phyloP scores from a whole-genome alignment of 2,113 vertebrate species.

The Labeo catla region DNA sequence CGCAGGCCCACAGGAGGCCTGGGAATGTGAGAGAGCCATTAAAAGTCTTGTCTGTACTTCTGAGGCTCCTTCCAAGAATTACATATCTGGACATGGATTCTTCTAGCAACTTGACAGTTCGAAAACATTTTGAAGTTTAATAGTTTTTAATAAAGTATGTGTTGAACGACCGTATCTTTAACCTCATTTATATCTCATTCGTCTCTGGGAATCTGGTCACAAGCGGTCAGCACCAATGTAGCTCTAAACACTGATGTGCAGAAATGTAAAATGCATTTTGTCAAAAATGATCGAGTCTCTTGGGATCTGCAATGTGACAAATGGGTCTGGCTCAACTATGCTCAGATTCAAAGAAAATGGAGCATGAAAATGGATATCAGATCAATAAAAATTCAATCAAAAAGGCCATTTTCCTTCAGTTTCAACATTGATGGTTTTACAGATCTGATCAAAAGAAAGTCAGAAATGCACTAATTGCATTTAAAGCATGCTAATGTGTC shows the following conservation, averaged over 20 bases:
- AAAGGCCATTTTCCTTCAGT: neutral
- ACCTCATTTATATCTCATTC: neutral
- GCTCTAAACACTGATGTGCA: neutral
- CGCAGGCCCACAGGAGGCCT: neutral
- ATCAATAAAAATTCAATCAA: neutral
- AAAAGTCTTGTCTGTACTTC: neutral
- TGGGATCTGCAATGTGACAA: neutral
- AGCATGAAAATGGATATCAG: neutral
- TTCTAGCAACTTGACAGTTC: neutral
- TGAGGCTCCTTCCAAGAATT: constrained; percentile 10
- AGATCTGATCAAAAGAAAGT: neutral
- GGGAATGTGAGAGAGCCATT: neutral
- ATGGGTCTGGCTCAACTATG: neutral
- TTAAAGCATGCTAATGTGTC: neutral
- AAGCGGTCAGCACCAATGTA: neutral
- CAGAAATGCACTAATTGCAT: neutral
- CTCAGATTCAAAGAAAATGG: neutral
- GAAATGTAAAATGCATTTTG: neutral
- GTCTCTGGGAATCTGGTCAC: neutral
- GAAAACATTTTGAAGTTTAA: neutral
- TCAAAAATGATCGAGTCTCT: neutral
- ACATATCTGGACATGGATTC: neutral
- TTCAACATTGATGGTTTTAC: neutral
- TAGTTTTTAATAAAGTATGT: neutral
- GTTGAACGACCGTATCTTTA: neutral